These are phyloP conservation scores for Himalopsyche anomala DNA, from an alignment of 2,888 invertebrate species.

Conservation along the genomic window DNA sequence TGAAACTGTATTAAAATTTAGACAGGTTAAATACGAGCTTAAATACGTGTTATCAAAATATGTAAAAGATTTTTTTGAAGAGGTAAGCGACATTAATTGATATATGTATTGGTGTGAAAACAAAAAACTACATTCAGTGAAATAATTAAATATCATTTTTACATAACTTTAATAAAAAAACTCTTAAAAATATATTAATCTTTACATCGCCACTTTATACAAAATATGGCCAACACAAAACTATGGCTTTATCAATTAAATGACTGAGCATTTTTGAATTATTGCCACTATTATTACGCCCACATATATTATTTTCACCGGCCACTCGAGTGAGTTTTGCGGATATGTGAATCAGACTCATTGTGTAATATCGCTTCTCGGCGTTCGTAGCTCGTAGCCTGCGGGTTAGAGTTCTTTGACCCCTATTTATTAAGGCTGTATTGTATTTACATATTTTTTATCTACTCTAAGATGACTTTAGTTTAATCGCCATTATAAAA, in stretches of 20 bases:
- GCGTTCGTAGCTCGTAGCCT: constrained; percentile 9
- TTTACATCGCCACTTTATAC: too few relatives aligned
- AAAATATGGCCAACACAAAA: background rate
- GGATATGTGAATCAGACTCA: constrained; percentile 24
- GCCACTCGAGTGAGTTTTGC: constrained; percentile 14
- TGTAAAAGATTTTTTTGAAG: too few relatives aligned
- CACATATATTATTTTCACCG: constrained; percentile 27
- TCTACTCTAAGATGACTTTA: constrained; percentile 22
- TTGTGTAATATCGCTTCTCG: constrained; percentile 37
- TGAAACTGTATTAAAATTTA: too few relatives aligned
- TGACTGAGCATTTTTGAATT: constrained; percentile 35
- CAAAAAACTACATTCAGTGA: too few relatives aligned
- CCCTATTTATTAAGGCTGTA: constrained; percentile 36
- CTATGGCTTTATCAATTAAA: background rate
- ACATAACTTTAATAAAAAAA: too few relatives aligned
- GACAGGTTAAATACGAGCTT: too few relatives aligned
- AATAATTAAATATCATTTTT: background rate
- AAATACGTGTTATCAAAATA: too few relatives aligned
- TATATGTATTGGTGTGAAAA: too few relatives aligned
- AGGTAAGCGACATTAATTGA: too few relatives aligned
- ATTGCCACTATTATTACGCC: constrained; percentile 17
- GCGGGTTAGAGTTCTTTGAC: constrained; percentile 39
- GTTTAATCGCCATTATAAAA: constrained; percentile 40
- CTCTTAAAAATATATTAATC: too few relatives aligned
- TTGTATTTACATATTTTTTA: constrained; percentile 43